Conservation (phyloP, 2,113 vertebrate species). For the Trachemys scripta region DNA sequence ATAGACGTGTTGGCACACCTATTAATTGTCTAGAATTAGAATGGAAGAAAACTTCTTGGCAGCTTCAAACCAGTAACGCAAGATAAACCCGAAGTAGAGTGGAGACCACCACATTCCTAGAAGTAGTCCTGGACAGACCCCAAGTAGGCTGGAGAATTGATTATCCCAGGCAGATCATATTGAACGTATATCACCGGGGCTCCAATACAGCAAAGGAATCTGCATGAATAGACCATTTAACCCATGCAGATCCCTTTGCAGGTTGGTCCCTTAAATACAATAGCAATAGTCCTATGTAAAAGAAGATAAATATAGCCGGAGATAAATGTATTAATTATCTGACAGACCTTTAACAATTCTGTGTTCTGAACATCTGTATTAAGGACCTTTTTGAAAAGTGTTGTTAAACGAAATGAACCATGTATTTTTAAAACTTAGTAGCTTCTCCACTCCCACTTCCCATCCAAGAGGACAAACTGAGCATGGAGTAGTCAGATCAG, state of each 20-base stretch:
- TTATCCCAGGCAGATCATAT: not conserved
- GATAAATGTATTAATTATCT: not conserved
- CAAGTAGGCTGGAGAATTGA: not conserved
- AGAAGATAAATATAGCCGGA: not conserved
- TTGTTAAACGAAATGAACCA: not conserved
- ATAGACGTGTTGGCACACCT: rapidly evolving
- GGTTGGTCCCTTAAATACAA: not conserved
- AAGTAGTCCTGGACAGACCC: not conserved
- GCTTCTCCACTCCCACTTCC: not conserved
- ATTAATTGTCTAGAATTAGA: not conserved
- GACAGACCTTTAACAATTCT: not conserved
- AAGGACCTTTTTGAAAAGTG: not conserved
- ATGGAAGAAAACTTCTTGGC: not conserved
- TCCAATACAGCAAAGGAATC: not conserved
- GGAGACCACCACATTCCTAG: not conserved
- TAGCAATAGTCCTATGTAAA: not conserved
- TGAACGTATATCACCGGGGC: rapidly evolving
- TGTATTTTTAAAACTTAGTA: not conserved
- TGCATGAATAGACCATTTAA: not conserved
- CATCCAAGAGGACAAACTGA: not conserved
- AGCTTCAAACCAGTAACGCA: not conserved
- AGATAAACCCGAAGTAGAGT: rapidly evolving
- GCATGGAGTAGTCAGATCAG: not conserved
- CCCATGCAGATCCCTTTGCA: not conserved
- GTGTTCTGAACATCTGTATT: not conserved